Evolutionary conservation across 2,888 invertebrate species (phyloP).

Genomic region (Ferrisia virgata): DNA sequence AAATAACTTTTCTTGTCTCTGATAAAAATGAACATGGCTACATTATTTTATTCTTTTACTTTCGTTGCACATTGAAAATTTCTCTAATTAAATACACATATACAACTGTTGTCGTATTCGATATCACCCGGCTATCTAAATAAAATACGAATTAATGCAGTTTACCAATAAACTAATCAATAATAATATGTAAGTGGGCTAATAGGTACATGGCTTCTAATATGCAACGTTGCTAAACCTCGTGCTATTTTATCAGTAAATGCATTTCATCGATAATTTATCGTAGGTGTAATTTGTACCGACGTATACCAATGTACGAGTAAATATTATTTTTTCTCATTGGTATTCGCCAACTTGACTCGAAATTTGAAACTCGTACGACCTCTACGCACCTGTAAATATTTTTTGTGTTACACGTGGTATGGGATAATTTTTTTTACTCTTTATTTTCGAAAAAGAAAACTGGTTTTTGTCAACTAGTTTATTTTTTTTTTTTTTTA

Average conservation of each 20-base stretch:
- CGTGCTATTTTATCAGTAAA: neutral
- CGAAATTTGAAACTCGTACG: neutral
- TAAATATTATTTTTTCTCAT: neutral
- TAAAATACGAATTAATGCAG: neutral
- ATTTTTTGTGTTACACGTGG: neutral
- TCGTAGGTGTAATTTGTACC: too few species aligned
- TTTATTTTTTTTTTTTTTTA: neutral
- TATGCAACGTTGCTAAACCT: neutral
- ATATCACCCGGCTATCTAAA: neutral
- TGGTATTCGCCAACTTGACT: neutral
- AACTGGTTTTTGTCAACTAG: conserved; percentile 17
- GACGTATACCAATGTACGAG: neutral
- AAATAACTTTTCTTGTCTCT: too few species aligned
- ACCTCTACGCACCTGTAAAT: neutral
- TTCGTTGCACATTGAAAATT: neutral
- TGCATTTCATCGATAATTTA: neutral
- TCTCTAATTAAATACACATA: neutral
- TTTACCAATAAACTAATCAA: neutral
- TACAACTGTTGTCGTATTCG: neutral
- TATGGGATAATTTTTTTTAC: neutral
- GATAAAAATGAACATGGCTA: neutral
- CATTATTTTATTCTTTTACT: neutral
- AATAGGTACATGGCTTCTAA: neutral
- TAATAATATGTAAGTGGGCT: neutral
- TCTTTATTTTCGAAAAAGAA: neutral